Evolutionary conservation across 2,888 invertebrate species (phyloP).

Genomic region (Monoplex corrugatus): DNA sequence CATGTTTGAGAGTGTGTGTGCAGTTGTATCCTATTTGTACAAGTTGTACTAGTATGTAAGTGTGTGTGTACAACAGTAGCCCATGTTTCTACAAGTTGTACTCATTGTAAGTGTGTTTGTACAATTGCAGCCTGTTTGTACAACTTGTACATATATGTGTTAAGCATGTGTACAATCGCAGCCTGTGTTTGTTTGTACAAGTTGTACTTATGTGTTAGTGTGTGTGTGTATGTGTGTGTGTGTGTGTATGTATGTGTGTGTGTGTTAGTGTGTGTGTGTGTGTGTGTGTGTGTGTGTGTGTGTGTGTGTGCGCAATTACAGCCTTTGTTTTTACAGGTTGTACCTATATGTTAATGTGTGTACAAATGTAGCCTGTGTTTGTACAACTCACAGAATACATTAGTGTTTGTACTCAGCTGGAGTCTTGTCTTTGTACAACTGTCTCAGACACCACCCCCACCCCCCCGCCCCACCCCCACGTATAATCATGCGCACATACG

Average conservation of each 20-base stretch:
- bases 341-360: background rate
- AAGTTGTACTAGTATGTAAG: too few species aligned
- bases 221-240: too few species aligned
- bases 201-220: background rate
- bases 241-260: too few species aligned
- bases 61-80: too few species aligned
- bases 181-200: background rate
- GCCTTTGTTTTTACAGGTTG: background rate
- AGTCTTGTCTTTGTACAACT: background rate
- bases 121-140: background rate
- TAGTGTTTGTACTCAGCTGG: background rate
- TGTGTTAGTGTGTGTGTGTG: too few species aligned
- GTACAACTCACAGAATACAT: background rate
- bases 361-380: background rate
- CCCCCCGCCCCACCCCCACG: background rate
- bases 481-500: too few species aligned
- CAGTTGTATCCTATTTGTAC: too few species aligned
- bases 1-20: too few species aligned
- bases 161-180: background rate
- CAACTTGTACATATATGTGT: background rate
- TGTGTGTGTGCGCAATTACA: background rate
- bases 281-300: background rate
- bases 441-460: background rate
- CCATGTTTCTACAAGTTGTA: too few species aligned
- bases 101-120: background rate